phyloP scores from a whole-genome alignment of 2,113 vertebrate species.

The Hemicordylus capensis region DNA sequence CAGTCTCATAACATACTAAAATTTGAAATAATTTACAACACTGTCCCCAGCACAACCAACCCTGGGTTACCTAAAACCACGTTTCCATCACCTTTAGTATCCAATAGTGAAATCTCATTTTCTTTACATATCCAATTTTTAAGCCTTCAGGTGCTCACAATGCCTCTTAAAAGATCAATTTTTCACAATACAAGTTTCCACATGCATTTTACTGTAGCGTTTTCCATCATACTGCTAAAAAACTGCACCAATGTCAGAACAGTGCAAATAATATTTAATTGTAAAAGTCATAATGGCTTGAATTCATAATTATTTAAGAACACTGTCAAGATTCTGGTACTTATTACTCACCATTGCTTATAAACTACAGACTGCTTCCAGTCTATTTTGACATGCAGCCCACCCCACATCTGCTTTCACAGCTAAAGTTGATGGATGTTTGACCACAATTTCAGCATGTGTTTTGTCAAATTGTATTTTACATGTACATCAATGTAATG shows the following conservation, averaged over 20 bases:
- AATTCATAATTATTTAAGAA: conserved; percentile 82
- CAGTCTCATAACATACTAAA: conserved; percentile 71
- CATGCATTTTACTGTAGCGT: conserved; percentile 79
- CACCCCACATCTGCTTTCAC: conserved; percentile 29
- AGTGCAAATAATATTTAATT: conserved; percentile 88
- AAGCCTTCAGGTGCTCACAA: conserved; percentile 72
- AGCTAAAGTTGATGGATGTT: conserved; percentile 61
- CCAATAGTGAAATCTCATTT: conserved; percentile 45
- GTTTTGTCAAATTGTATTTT: conserved; percentile 54
- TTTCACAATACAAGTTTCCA: conserved; percentile 73
- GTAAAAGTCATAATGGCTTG: conserved; percentile 86
- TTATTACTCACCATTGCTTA: conserved; percentile 78
- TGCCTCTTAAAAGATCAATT: conserved; percentile 69
- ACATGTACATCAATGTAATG: conserved; percentile 46
- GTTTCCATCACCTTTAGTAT: conserved; percentile 75
- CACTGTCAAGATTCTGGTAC: conserved; percentile 80
- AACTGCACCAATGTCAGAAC: conserved; percentile 87
- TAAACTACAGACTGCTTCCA: conserved; percentile 55
- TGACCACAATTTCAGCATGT: conserved; percentile 66
- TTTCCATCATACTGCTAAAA: conserved; percentile 79
- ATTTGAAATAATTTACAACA: conserved; percentile 61
- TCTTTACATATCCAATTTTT: conserved; percentile 67
- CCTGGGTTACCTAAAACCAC: conserved; percentile 70
- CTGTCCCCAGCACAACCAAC: conserved; percentile 72
- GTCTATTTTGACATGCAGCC: conserved; percentile 51